These are phyloP conservation scores for Stenotaenia linearis DNA, from an alignment of 2,888 invertebrate genomes.

Conservation along the genomic window DNA sequence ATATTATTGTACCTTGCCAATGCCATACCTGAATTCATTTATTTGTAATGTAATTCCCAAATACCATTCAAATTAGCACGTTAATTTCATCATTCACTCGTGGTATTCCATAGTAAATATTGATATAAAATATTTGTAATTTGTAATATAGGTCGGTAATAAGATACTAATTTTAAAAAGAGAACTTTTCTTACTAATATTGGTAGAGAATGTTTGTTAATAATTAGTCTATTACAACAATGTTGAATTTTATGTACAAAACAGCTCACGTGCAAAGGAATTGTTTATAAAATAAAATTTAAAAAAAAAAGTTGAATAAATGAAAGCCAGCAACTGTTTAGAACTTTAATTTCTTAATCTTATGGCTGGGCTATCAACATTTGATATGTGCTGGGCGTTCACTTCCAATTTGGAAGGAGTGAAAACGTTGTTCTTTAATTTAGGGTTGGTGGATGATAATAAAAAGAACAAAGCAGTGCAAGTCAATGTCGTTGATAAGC, in stretches of 20 bases:
- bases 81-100: no score
- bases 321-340: not conserved
- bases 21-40: no score
- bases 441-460: not conserved
- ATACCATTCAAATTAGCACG: no score
- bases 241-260: not conserved
- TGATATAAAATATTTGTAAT: no score
- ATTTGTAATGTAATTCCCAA: no score
- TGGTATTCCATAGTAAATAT: no score
- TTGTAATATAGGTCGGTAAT: no score
- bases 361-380: not conserved
- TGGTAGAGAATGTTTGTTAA: not conserved
- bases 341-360: not conserved
- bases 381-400: not conserved
- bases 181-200: no score
- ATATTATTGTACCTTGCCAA: no score
- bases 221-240: not conserved
- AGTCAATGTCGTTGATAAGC: not conserved
- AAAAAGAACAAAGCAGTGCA: not conserved
- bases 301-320: not conserved
- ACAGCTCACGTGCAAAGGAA: not conserved
- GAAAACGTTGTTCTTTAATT: not conserved
- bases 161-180: no score
- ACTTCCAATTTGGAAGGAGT: not conserved
- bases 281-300: not conserved